Conservation (phyloP, 2,797 vertebrate species). For the Smutsia temminckii region DNA sequence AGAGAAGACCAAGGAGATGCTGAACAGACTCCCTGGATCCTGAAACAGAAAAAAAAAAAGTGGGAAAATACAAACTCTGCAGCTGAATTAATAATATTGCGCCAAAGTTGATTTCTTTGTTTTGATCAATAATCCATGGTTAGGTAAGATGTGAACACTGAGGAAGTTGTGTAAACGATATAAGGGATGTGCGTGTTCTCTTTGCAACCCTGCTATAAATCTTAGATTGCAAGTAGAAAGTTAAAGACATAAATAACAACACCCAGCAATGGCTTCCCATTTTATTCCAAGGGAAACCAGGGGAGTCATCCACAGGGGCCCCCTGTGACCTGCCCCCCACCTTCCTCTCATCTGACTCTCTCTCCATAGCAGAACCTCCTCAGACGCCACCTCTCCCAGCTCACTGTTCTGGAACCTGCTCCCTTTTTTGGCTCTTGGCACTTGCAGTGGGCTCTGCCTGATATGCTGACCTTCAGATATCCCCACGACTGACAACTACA, state of each 20-base stretch:
- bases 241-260: background rate
- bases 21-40: background rate
- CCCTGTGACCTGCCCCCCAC: fast-evolving
- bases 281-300: background rate
- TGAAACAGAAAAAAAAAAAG: background rate
- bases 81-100: no score
- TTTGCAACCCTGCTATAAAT: background rate
- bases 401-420: background rate
- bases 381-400: fast-evolving
- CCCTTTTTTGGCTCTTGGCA: background rate
- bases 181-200: background rate
- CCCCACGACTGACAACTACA: no score
- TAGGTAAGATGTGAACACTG: background rate
- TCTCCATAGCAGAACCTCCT: background rate
- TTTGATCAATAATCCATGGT: background rate
- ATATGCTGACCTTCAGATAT: background rate
- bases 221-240: background rate
- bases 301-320: background rate
- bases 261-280: background rate
- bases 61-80: background rate
- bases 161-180: fast-evolving
- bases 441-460: background rate
- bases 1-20: background rate
- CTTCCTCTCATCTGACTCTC: background rate
- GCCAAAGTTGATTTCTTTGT: background rate